phyloP scores from a whole-genome alignment of 2,797 vertebrate species.

The Lycodopsis pacificus region DNA sequence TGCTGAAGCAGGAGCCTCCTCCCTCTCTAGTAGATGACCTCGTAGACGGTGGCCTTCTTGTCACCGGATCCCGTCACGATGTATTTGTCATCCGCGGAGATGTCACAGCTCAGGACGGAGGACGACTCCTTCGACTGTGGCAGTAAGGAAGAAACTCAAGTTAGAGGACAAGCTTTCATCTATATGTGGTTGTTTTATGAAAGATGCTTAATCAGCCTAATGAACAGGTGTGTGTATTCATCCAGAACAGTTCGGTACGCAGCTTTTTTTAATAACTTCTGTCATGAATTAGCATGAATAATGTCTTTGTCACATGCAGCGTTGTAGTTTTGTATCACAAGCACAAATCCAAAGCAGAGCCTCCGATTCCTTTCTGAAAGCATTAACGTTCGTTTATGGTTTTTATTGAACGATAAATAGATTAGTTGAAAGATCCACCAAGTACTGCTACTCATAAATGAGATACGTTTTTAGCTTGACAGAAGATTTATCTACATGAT shows the following conservation, averaged over 20 bases:
- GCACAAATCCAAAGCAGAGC: not conserved
- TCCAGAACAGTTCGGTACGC: no score
- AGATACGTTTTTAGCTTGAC: not conserved
- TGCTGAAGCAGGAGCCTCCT: constrained; percentile 49
- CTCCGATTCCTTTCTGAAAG: not conserved
- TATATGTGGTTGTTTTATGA: not conserved
- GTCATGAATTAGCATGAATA: not conserved
- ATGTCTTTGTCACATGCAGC: no score
- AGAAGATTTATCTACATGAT: not conserved
- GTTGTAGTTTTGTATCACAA: no score
- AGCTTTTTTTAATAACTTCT: not conserved
- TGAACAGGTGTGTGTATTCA: not conserved
- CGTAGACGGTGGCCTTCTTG: constrained; percentile 90
- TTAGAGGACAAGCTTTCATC: not conserved
- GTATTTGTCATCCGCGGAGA: constrained; percentile 90
- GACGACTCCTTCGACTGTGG: constrained; percentile 88
- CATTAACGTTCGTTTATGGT: not conserved
- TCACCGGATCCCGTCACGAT: constrained; percentile 89
- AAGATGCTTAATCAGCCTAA: not conserved
- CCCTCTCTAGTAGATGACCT: constrained; percentile 86
- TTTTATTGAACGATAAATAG: not conserved
- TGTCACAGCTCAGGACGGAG: constrained; percentile 89
- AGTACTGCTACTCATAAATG: not conserved
- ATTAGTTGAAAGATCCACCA: not conserved
- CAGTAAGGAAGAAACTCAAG: not conserved